Conservation (phyloP, 2,797 vertebrate species). For the Chiloscyllium punctatum region DNA sequence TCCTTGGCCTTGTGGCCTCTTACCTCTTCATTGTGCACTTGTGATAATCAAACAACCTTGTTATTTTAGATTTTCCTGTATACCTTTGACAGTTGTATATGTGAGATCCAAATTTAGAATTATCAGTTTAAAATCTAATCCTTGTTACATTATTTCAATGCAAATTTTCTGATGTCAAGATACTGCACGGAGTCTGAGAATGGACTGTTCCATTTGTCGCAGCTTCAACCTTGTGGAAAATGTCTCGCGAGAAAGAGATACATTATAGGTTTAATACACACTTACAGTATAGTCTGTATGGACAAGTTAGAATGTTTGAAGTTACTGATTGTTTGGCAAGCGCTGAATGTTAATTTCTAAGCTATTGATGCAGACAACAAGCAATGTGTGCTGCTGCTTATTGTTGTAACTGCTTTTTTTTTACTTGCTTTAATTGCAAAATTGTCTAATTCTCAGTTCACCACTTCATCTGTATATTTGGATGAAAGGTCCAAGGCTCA, state of each 20-base stretch:
- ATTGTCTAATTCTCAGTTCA: background rate
- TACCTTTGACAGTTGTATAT: background rate
- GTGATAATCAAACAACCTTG: background rate
- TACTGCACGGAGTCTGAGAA: background rate
- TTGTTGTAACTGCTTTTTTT: background rate
- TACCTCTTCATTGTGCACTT: background rate
- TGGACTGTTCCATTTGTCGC: background rate
- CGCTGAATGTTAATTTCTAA: background rate
- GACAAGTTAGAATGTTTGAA: background rate
- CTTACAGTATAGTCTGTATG: background rate
- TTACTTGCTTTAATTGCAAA: background rate
- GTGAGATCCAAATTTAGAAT: background rate
- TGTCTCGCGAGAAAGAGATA: background rate
- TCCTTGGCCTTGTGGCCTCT: background rate
- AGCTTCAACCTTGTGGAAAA: background rate
- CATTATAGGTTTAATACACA: too few relatives aligned
- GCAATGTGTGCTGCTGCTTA: background rate
- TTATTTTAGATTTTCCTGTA: background rate
- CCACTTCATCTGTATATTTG: background rate
- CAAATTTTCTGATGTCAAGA: background rate
- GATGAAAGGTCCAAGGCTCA: background rate
- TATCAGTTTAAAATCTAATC: background rate
- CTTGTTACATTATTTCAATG: background rate
- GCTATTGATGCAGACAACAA: background rate
- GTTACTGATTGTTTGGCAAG: background rate